Conservation (phyloP, 2,888 invertebrate genomes). For the Aspidiotus destructor region DNA sequence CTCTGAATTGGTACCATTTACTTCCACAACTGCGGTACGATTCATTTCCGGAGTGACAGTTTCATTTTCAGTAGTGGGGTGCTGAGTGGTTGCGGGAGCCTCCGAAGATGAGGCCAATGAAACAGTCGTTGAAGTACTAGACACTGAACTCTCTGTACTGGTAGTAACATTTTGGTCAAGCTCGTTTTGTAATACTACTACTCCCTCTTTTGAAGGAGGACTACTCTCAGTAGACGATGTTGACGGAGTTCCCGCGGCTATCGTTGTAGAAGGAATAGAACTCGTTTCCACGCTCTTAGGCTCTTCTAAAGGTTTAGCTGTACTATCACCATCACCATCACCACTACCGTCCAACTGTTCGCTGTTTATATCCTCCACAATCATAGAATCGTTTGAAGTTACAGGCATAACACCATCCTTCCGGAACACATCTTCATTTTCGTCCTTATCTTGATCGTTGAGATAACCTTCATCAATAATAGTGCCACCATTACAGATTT, state of each 20-base stretch:
- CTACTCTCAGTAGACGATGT: background rate
- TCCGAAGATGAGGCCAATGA: background rate
- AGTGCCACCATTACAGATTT: background rate
- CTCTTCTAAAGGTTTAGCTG: background rate
- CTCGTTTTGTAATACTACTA: background rate
- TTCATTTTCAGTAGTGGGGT: too few species aligned
- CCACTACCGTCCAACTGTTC: background rate
- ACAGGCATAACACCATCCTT: background rate
- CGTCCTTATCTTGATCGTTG: background rate
- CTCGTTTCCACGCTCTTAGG: background rate
- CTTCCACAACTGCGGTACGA: too few species aligned
- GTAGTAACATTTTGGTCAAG: background rate
- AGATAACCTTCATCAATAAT: background rate
- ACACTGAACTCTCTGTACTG: background rate
- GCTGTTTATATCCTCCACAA: background rate
- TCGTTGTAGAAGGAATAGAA: background rate
- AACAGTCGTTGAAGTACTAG: background rate
- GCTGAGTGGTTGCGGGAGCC: background rate
- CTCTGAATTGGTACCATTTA: too few species aligned
- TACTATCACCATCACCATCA: background rate
- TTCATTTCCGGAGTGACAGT: too few species aligned
- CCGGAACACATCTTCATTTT: background rate
- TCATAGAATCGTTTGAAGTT: background rate
- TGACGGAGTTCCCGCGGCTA: background rate
- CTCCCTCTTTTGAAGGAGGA: background rate